Evolutionary conservation across 2,888 invertebrate species (phyloP).

Genomic region (Apotomis capreana): DNA sequence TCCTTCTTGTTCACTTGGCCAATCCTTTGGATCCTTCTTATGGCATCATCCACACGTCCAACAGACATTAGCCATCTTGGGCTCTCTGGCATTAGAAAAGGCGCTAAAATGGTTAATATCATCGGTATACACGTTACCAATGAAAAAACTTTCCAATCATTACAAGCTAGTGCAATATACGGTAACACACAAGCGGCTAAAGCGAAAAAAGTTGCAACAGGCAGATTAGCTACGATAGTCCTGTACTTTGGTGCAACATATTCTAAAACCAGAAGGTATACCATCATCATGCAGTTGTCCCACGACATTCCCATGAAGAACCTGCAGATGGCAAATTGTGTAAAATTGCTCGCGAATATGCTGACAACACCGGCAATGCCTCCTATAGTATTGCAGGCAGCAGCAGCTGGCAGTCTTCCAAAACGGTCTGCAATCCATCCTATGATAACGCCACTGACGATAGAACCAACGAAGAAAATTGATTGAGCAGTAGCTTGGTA

Average conservation of each 20-base stretch:
- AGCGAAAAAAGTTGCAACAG: constrained; percentile 64
- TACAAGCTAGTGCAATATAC: constrained; percentile 67
- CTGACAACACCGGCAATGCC: constrained; percentile 61
- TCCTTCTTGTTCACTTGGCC: constrained; percentile 61
- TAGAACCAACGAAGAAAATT: constrained; percentile 67
- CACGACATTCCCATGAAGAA: constrained; percentile 70
- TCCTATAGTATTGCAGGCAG: constrained; percentile 61
- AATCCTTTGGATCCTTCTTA: constrained; percentile 58
- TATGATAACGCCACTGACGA: constrained; percentile 63
- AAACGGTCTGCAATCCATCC: constrained; percentile 68
- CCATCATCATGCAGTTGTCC: constrained; percentile 72
- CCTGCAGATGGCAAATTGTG: constrained; percentile 60
- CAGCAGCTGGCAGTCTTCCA: constrained; percentile 65
- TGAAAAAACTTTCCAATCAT: constrained; percentile 64
- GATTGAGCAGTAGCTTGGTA: constrained; percentile 70
- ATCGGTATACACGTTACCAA: constrained; percentile 66
- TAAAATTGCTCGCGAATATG: constrained; percentile 57
- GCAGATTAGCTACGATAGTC: constrained; percentile 63
- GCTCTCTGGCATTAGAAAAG: constrained; percentile 67
- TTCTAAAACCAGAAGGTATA: constrained; percentile 64
- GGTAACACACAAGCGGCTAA: constrained; percentile 58
- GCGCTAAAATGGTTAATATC: constrained; percentile 58
- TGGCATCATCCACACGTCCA: constrained; percentile 62
- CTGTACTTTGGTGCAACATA: constrained; percentile 69
- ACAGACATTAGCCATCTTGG: constrained; percentile 68